Evolutionary conservation across 1,140 invertebrate genomes (phyloP).

Genomic region (Zaprionus ghesquierei): DNA sequence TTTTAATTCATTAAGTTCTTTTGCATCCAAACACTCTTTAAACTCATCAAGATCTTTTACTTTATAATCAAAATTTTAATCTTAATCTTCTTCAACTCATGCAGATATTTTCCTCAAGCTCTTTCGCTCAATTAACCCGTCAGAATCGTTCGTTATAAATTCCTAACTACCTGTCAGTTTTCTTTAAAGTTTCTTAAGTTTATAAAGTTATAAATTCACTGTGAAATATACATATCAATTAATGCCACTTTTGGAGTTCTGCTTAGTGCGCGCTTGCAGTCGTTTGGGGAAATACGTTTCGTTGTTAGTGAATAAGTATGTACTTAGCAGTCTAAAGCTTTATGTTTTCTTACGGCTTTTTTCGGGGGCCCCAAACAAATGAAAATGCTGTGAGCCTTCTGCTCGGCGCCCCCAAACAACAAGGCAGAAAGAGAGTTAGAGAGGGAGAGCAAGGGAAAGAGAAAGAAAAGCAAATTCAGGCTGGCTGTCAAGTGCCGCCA

Average conservation of each 20-base stretch:
- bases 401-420: conserved; percentile 11
- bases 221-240: conserved; percentile 19
- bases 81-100: too few relatives aligned
- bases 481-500: conserved; percentile 69
- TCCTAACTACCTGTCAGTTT: neutral
- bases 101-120: too few relatives aligned
- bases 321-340: conserved; percentile 20
- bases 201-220: neutral
- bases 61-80: too few relatives aligned
- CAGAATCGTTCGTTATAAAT: too few relatives aligned
- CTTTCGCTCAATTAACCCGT: too few relatives aligned
- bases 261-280: neutral
- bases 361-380: conserved; percentile 29
- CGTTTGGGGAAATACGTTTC: neutral
- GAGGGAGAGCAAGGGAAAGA: conserved; percentile 14
- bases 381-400: conserved; percentile 50
- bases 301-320: conserved; percentile 28
- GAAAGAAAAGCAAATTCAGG: conserved; percentile 47
- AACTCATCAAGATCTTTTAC: neutral
- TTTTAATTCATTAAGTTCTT: neutral
- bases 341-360: conserved; percentile 13
- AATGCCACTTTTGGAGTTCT: neutral
- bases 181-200: neutral
- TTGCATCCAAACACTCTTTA: neutral
- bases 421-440: conserved; percentile 11